A percentile compares a stretch with the other conserved stretches of the same genome.
Evolutionary conservation across 2,888 invertebrate species (phyloP).

Genomic region (Melipona bicolor): DNA sequence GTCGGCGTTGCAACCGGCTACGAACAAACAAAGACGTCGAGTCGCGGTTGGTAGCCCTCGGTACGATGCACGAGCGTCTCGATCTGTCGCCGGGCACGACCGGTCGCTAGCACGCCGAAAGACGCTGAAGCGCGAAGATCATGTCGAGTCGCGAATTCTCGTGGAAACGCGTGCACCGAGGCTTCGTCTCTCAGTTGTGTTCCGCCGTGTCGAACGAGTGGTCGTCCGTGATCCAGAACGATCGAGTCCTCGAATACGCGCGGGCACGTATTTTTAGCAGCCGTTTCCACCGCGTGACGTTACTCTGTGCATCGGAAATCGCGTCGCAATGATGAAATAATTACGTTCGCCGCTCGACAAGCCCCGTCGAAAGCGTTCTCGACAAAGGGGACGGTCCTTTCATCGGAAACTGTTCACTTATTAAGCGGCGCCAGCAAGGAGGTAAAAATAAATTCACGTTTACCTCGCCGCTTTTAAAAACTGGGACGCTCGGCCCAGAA

Average conservation of each 20-base stretch:
- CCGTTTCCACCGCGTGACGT: too few species aligned
- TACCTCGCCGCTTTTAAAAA: slow-evolving; percentile 37
- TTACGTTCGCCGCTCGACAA: slow-evolving; percentile 12
- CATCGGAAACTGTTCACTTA: slow-evolving; percentile 39
- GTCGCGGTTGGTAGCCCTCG: too few species aligned
- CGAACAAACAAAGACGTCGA: slow-evolving; percentile 26
- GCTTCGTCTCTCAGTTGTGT: neutral
- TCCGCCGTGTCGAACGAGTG: neutral
- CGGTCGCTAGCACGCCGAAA: neutral
- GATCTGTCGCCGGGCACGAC: neutral
- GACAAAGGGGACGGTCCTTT: slow-evolving; percentile 25
- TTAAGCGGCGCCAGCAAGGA: slow-evolving; percentile 46
- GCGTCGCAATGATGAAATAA: slow-evolving; percentile 28
- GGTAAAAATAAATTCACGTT: slow-evolving; percentile 58
- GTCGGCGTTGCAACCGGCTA: slow-evolving; percentile 60
- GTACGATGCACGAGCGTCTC: slow-evolving; percentile 22
- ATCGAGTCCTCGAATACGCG: slow-evolving; percentile 22
- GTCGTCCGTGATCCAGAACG: slow-evolving; percentile 24
- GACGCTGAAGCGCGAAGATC: neutral
- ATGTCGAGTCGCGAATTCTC: slow-evolving; percentile 3
- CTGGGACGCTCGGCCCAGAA: slow-evolving; percentile 39
- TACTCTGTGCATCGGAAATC: slow-evolving; percentile 5
- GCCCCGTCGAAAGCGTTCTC: slow-evolving; percentile 9
- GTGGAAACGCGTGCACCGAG: neutral
- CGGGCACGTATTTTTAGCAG: slow-evolving; percentile 23